phyloP scores from a whole-genome alignment of 2,797 vertebrate species.

The Tragelaphus eurycerus region DNA sequence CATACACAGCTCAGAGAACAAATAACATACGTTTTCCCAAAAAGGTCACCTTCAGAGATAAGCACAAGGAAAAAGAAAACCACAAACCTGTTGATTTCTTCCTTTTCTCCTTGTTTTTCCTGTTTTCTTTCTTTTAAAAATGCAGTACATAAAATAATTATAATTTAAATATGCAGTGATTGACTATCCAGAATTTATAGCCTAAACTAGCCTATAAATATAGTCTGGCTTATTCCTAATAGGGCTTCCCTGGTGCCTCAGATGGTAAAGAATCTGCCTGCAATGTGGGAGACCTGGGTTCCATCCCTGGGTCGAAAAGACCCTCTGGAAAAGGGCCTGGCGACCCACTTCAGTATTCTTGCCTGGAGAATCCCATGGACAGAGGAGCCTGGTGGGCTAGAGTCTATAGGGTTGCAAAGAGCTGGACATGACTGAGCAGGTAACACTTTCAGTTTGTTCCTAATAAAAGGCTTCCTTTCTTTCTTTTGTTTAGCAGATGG shows the following conservation, averaged over 20 bases:
- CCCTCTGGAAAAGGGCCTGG: neutral
- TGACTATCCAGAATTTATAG: neutral
- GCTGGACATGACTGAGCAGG: neutral
- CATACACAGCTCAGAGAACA: constrained; percentile 62
- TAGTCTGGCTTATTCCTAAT: neutral
- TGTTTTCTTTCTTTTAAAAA: neutral
- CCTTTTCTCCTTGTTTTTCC: neutral
- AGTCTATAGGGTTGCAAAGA: neutral
- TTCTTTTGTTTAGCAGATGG: neutral
- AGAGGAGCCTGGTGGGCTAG: neutral
- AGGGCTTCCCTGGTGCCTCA: neutral
- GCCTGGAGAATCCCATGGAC: neutral
- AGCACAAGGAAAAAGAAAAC: neutral
- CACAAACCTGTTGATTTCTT: neutral
- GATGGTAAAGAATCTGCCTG: neutral
- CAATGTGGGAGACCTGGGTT: neutral
- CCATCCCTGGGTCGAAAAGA: neutral
- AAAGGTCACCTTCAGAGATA: constrained; percentile 67
- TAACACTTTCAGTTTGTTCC: neutral
- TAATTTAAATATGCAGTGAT: neutral
- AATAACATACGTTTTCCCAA: constrained; percentile 44
- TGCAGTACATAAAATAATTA: constrained; percentile 5
- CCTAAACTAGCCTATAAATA: neutral
- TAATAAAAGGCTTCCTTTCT: neutral
- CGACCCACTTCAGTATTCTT: neutral